phyloP scores from a whole-genome alignment of 2,888 invertebrate genomes.

The Melieria picta region DNA sequence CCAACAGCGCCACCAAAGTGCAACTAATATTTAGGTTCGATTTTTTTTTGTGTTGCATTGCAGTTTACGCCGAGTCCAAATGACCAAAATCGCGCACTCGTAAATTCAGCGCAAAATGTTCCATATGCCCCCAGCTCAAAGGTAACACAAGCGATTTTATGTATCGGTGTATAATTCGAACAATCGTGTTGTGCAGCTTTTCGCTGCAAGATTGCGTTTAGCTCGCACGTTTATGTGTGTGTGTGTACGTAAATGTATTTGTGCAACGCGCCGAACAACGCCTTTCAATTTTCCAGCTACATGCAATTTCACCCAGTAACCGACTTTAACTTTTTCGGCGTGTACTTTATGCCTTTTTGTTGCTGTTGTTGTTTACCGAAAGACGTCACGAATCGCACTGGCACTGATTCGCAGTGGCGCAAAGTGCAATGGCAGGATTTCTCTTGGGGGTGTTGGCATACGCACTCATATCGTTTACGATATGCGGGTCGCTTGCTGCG shows the following conservation, averaged over 20 bases:
- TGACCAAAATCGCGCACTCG: slow-evolving; percentile 1
- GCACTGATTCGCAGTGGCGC: slow-evolving; percentile 13
- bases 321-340: slow-evolving; percentile 50
- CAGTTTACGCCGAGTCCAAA: slow-evolving; percentile 5
- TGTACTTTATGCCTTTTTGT: slow-evolving; percentile 16
- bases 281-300: not conserved
- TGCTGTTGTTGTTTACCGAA: slow-evolving; percentile 5
- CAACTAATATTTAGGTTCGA: not conserved
- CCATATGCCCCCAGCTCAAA: slow-evolving; percentile 3
- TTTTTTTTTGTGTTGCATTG: not conserved
- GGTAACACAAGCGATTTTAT: too few relatives aligned
- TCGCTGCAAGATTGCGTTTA: too few relatives aligned
- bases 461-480: slow-evolving; percentile 51
- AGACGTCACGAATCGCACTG: slow-evolving; percentile 59
- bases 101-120: slow-evolving; percentile 17
- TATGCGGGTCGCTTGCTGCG: slow-evolving; percentile 34
- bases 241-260: not conserved
- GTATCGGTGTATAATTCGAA: too few relatives aligned
- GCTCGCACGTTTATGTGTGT: not conserved
- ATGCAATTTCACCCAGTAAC: slow-evolving; percentile 59
- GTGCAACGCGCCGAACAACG: not conserved
- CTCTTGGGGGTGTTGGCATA: slow-evolving; percentile 32
- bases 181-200: too few relatives aligned
- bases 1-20: too few relatives aligned
- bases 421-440: slow-evolving; percentile 40